Percentiles rank a stretch among this genome's conserved stretches.
These are phyloP conservation scores for Andrena cerasifolii DNA, from an alignment of 1,140 invertebrate genomes.

Conservation along the genomic window DNA sequence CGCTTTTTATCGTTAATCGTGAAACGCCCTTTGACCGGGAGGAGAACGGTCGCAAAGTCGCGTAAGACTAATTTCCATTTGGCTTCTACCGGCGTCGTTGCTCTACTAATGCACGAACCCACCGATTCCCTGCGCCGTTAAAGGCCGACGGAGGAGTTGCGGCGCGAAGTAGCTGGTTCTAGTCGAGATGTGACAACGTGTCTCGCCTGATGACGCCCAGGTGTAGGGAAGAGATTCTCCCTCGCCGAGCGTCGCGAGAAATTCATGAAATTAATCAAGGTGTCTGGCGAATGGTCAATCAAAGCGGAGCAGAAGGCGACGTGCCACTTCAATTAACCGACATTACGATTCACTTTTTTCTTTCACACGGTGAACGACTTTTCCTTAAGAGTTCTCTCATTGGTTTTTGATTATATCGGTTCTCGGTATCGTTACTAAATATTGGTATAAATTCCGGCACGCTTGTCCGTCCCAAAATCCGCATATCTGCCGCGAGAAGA, in stretches of 20 bases:
- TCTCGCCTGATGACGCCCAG: slow-evolving; percentile 17
- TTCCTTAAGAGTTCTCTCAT: too few species aligned
- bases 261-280: slow-evolving; percentile 26
- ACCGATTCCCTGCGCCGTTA: slow-evolving; percentile 24
- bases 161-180: background rate
- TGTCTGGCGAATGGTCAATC: slow-evolving; percentile 1
- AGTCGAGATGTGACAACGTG: slow-evolving; percentile 30
- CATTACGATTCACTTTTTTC: too few species aligned
- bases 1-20: slow-evolving; percentile 50
- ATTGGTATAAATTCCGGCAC: background rate
- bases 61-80: slow-evolving; percentile 59
- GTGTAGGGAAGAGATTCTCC: background rate
- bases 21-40: slow-evolving; percentile 41
- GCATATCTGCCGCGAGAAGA: slow-evolving; percentile 14
- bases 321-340: too few species aligned
- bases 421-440: background rate
- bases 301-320: background rate
- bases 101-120: slow-evolving; percentile 38
- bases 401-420: too few species aligned
- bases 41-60: slow-evolving; percentile 33
- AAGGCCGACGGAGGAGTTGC: slow-evolving; percentile 36
- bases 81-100: background rate
- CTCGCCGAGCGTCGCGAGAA: background rate
- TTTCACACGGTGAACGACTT: slow-evolving; percentile 26
- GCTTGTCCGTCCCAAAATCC: slow-evolving; percentile 20